Base-by-base conservation (phyloP, 2,888 invertebrate genomes). In the Drosophila histrio region DNA sequence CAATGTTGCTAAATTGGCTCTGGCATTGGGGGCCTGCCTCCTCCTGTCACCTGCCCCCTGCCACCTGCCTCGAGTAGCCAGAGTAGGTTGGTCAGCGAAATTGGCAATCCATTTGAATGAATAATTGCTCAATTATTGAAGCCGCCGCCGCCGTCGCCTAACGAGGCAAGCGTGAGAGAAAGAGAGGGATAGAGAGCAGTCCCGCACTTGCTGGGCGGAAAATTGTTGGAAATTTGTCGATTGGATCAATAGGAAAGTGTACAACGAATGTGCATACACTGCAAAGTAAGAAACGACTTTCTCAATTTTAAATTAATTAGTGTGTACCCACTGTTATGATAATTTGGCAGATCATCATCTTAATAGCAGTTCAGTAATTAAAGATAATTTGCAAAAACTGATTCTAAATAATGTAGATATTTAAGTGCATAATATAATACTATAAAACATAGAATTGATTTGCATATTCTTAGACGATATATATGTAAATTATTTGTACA, bases 41-140 rank as follows among this genome's bases (percentile, higher is more conserved):
- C 41, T 22, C 24, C 22, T 9, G 22, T 8, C 46, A 30, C 19
- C 9, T 3, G 2, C 4, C 30, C 6, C 28, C 15, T 17, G n/a
- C n/a, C 17, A 8, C 8, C 36, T 9, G 24, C n/a, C 28, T 46
- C 17, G 0, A 8, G 13, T 24, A 9, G 28, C 43, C 44, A 58
- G 65, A 67, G 75, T 76, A 70, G 85, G 87, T 73, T 81, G 87
- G 82, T 72, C 76, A 63, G 73, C 83, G 84, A 87, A 89, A 89
- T 90, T 89, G 90, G 87, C 90, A 88, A 90, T 89, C 89, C 88
- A 90, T 90, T 90, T 90, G 89, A 89, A 90, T 89, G 90, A 90
- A 89, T 89, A 90, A 90, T 90, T 90, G 89, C 90, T 90, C 90
- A 90, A 90, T 90, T 90, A 90, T 81, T 69, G 86, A 77, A 82